These are phyloP conservation scores for Centropus unirufus DNA, from an alignment of 2,113 vertebrate species.

Conservation along the genomic window DNA sequence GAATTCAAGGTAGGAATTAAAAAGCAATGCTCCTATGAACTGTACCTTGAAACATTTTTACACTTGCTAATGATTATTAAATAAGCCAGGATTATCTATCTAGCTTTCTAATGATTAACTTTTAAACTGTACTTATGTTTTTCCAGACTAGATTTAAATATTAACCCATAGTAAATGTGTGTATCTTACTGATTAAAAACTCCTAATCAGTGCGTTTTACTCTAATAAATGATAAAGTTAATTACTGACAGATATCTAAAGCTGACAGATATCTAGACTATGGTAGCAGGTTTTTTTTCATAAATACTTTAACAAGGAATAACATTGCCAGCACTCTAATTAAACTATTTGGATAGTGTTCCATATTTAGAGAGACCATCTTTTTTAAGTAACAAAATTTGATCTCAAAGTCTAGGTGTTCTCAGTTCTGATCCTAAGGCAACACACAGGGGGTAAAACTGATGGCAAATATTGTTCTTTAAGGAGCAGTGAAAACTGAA, in stretches of 20 bases:
- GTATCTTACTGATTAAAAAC: conserved; percentile 63
- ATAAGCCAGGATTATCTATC: neutral
- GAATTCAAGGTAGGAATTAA: conserved; percentile 87
- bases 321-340: neutral
- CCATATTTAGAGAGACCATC: neutral
- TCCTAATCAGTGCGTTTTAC: conserved; percentile 65
- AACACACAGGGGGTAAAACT: neutral
- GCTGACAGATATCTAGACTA: neutral
- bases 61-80: conserved; percentile 51
- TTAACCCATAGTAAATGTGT: conserved; percentile 63
- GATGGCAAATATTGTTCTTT: neutral
- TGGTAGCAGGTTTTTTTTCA: neutral
- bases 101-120: conserved; percentile 70
- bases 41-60: conserved; percentile 12
- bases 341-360: neutral
- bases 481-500: neutral
- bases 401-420: neutral
- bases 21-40: neutral
- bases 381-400: neutral
- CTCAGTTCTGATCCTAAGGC: neutral
- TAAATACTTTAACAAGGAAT: neutral
- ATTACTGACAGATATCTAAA: conserved; percentile 26
- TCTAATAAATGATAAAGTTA: conserved; percentile 53
- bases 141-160: conserved; percentile 52
- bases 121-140: conserved; percentile 58